Percentiles rank a stretch among this genome's conserved stretches.
Evolutionary conservation across 92 coral and sea anemone species (phyloP).

Genomic region (Scolanthus callimorphus): DNA sequence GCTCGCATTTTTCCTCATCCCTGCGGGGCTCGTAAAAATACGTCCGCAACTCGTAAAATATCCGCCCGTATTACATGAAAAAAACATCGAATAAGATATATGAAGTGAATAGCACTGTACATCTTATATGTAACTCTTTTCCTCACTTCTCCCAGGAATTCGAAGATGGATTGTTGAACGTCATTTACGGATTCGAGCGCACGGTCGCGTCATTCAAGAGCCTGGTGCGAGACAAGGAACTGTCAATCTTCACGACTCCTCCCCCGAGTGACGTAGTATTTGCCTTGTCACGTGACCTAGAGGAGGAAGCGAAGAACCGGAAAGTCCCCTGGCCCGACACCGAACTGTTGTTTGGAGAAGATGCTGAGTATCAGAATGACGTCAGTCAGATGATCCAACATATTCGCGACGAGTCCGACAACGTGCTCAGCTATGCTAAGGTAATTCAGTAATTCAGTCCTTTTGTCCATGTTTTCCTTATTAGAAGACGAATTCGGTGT

Average conservation of each 20-base stretch:
- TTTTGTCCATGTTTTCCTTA: too few relatives aligned
- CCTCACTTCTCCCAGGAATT: conserved; percentile 65
- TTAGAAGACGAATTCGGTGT: too few relatives aligned
- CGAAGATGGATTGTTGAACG: conserved; percentile 51
- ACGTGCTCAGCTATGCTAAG: conserved; percentile 71
- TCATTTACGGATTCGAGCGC: conserved; percentile 78
- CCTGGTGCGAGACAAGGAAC: conserved; percentile 66
- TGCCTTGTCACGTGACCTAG: conserved; percentile 69
- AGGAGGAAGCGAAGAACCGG: conserved; percentile 61
- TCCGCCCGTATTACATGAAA: too few relatives aligned
- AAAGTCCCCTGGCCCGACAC: conserved; percentile 85
- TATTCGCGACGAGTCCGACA: conserved; percentile 61
- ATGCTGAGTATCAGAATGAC: conserved; percentile 76
- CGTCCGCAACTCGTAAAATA: too few relatives aligned
- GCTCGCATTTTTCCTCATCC: too few relatives aligned
- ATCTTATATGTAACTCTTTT: too few relatives aligned
- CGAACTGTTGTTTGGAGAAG: conserved; percentile 76
- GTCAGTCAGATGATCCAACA: conserved; percentile 53
- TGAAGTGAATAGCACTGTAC: too few relatives aligned
- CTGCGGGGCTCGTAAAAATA: too few relatives aligned
- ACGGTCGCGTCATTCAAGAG: conserved; percentile 71
- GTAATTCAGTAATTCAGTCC: too few relatives aligned
- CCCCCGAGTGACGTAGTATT: conserved; percentile 88
- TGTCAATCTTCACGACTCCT: conserved; percentile 73
- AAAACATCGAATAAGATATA: too few relatives aligned